Conservation (phyloP, 92 coral and sea anemone species). For the Metridium senile region DNA sequence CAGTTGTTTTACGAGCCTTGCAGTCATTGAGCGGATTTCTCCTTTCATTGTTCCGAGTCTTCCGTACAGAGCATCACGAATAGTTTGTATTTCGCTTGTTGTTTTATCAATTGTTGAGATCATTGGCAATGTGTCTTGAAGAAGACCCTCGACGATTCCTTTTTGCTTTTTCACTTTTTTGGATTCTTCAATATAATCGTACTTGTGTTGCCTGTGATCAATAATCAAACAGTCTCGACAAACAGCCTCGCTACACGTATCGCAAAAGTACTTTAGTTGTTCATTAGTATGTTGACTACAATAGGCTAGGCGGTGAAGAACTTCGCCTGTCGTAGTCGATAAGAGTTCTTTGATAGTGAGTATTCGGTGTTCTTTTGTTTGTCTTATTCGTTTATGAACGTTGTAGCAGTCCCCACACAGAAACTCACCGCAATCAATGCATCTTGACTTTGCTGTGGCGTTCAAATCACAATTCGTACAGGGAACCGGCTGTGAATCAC, state of each 20-base stretch:
- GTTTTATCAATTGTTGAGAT: constrained; percentile 71
- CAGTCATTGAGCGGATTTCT: constrained; percentile 70
- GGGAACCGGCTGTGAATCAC: constrained; percentile 72
- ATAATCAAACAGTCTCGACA: constrained; percentile 92
- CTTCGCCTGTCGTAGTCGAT: constrained; percentile 81
- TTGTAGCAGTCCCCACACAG: constrained; percentile 85
- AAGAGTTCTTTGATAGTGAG: constrained; percentile 78
- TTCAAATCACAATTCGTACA: constrained; percentile 87
- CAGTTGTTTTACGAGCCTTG: constrained; percentile 58
- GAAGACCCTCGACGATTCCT: constrained; percentile 53
- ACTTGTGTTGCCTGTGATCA: constrained; percentile 90
- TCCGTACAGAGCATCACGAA: constrained; percentile 73
- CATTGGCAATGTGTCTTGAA: constrained; percentile 50
- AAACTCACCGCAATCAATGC: constrained; percentile 94
- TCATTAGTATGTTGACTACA: constrained; percentile 82
- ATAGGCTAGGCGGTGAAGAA: constrained; percentile 79
- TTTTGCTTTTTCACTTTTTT: constrained; percentile 76
- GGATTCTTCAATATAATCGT: constrained; percentile 81
- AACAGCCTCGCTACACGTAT: constrained; percentile 81
- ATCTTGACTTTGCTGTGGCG: constrained; percentile 74
- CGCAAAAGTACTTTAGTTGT: constrained; percentile 84
- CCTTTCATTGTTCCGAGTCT: constrained; percentile 75
- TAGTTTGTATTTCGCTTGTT: constrained; percentile 56
- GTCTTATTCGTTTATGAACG: constrained; percentile 85
- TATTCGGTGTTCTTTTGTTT: constrained; percentile 90